A percentile compares a stretch with the other conserved stretches of the same genome.
phyloP scores from a whole-genome alignment of 2,888 invertebrate genomes.

The Protonemura montana region DNA sequence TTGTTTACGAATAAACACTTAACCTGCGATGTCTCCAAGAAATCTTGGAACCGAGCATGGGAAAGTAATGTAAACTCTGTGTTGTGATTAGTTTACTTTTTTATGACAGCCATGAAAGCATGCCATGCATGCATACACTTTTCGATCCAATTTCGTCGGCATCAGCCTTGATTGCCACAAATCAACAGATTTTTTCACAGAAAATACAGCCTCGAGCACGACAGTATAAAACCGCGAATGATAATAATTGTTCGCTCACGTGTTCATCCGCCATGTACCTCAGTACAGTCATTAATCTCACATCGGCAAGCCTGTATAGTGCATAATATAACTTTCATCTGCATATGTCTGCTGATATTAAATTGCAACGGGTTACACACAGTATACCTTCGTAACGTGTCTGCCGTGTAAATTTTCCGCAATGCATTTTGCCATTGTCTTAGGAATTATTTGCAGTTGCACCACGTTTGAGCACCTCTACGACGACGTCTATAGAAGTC shows the following conservation, averaged over 20 bases:
- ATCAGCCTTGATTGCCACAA: slow-evolving; percentile 7
- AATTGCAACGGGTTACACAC: background rate
- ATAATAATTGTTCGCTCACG: background rate
- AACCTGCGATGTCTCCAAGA: background rate
- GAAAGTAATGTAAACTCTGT: background rate
- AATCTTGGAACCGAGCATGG: background rate
- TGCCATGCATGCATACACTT: background rate
- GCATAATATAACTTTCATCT: background rate
- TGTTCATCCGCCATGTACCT: background rate
- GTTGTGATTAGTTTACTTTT: background rate
- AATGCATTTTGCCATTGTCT: background rate
- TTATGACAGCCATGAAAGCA: background rate
- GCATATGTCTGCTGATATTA: background rate
- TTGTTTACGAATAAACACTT: background rate
- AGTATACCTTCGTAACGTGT: background rate
- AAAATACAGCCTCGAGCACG: background rate
- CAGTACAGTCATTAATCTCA: background rate
- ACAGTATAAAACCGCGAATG: background rate
- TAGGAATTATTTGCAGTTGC: background rate
- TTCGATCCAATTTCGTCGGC: background rate
- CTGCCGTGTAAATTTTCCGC: background rate
- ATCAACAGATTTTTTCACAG: background rate
- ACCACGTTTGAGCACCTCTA: background rate
- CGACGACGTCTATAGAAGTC: background rate
- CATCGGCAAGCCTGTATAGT: background rate